Base-by-base conservation (phyloP, 1,140 invertebrate species). In the Pseudomyrmex sp. region DNA sequence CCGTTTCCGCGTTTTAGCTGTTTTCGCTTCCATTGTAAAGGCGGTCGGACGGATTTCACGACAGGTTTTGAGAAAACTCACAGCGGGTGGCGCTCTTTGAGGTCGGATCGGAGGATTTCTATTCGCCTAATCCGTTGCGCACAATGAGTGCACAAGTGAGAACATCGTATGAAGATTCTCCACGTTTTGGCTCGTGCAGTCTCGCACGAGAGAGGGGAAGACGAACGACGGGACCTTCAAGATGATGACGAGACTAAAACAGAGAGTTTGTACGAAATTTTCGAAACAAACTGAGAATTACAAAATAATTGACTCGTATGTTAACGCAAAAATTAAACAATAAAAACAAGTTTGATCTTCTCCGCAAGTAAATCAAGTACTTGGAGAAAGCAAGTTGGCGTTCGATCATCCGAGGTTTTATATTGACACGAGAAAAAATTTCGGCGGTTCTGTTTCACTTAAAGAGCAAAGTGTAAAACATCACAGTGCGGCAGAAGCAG, bases 21-120 rank as follows among this genome's bases (percentile, higher is more conserved):
- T 68, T 77, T 74, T 69, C 59, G 48, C 61, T 54, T 7, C 68
- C 4, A 88, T 88, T 80, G 70, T 88, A 80, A 80, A 80, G 35
- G 66, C 65, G 59, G 65, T 56, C 75, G 74, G 86, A 63, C 74
- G 84, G 77, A 88, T 89, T 82, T 90, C 63, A 85, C 88, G 87
- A 92, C 91, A 91, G 85, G 90, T 90, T 91, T 91, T 86, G 85
- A 84, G 83, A 91, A 91, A 90, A 91, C 86, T 91, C 90, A 66
- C 91, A 85, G 90, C 90, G 85, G 90, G 90, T 73, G 62, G 84
- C 69, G 72, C 48, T 66, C 61, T 54, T 79, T 61, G 65, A 70
- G 59, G 56, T 59, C 66, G 82, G 82, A 89, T 90, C 82, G 77
- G n/a, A 26, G 66, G 89, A 85, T 89, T 89, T 88, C 50, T 59